Conservation (phyloP, 1,140 invertebrate genomes). For the Orussus abietinus region DNA sequence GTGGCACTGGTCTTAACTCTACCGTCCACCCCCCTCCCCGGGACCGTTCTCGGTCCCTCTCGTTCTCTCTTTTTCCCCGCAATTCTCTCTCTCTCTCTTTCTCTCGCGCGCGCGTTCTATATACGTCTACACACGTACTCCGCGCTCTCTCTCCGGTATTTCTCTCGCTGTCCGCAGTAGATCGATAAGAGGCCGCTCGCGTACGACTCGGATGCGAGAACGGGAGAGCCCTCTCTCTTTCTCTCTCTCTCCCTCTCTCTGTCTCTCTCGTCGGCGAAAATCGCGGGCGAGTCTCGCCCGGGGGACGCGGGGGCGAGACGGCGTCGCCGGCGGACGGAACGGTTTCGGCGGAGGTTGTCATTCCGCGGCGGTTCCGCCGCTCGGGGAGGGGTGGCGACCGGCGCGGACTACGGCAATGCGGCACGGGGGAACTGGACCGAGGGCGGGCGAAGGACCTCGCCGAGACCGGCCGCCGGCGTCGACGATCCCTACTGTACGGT, state of each 20-base stretch:
- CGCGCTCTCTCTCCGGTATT: constrained; percentile 18
- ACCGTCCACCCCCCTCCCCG: constrained; percentile 5
- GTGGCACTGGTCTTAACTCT: constrained; percentile 4
- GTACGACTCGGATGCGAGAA: constrained; percentile 18
- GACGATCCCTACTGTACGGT: no score
- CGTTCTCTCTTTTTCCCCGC: constrained; percentile 16
- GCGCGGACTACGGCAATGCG: no score
- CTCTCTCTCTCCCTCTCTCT: constrained; percentile 7
- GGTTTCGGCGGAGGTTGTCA: no score
- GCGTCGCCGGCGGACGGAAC: no score
- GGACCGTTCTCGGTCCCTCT: constrained; percentile 25
- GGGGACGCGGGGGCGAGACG: no score
- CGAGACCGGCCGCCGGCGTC: no score
- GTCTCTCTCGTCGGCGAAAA: constrained; percentile 14
- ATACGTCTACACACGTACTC: constrained; percentile 4
- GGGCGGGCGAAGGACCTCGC: no score
- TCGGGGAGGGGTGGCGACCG: constrained; percentile 5
- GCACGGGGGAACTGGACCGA: no score
- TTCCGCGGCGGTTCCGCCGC: constrained; percentile 12
- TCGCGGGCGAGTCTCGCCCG: no score
- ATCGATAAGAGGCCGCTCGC: constrained; percentile 40
- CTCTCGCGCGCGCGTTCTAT: no score
- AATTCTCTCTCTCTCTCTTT: constrained; percentile 8
- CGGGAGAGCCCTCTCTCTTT: constrained; percentile 8
- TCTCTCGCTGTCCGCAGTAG: constrained; percentile 30